These are phyloP conservation scores for Isotomurus palustris DNA, from an alignment of 2,888 invertebrate genomes.

Conservation along the genomic window DNA sequence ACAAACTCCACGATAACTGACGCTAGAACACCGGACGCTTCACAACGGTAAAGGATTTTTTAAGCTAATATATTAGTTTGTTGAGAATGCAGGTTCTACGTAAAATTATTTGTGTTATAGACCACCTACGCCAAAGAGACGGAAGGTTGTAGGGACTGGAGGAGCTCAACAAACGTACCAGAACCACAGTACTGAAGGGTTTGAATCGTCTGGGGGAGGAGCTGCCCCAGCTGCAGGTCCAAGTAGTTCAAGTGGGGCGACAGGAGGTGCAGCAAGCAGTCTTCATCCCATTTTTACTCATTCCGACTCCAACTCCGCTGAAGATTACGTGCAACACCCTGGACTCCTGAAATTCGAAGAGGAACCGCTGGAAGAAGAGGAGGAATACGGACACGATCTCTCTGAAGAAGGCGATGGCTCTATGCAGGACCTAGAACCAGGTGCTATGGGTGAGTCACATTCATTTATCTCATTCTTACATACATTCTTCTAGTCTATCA, in stretches of 20 bases:
- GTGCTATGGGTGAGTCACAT: slow-evolving; percentile 34
- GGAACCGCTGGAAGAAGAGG: slow-evolving; percentile 26
- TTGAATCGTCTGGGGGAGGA: background rate
- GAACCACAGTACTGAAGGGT: background rate
- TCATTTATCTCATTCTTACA: background rate
- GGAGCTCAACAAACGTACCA: background rate
- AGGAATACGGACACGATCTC: slow-evolving; percentile 30
- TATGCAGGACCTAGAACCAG: slow-evolving; percentile 32
- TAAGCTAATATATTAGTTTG: no score
- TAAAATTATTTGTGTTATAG: no score
- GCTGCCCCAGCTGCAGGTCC: slow-evolving; percentile 18
- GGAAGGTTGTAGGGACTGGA: slow-evolving; percentile 28
- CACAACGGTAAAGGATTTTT: slow-evolving; percentile 2
- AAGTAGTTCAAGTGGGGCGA: slow-evolving; percentile 12
- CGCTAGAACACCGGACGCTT: background rate
- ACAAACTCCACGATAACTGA: no score
- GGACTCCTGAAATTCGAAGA: slow-evolving; percentile 40
- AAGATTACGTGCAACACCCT: slow-evolving; percentile 23
- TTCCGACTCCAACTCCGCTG: slow-evolving; percentile 17
- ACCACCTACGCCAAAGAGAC: slow-evolving; percentile 41
- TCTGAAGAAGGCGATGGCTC: slow-evolving; percentile 43
- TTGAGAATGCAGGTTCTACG: no score
- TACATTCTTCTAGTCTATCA: no score
- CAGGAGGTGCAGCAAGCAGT: background rate
- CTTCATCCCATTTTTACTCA: slow-evolving; percentile 9